Percentiles rank a stretch among this genome's conserved stretches.
phyloP scores from a whole-genome alignment of 2,888 invertebrate genomes.

The Octodonta nipae region DNA sequence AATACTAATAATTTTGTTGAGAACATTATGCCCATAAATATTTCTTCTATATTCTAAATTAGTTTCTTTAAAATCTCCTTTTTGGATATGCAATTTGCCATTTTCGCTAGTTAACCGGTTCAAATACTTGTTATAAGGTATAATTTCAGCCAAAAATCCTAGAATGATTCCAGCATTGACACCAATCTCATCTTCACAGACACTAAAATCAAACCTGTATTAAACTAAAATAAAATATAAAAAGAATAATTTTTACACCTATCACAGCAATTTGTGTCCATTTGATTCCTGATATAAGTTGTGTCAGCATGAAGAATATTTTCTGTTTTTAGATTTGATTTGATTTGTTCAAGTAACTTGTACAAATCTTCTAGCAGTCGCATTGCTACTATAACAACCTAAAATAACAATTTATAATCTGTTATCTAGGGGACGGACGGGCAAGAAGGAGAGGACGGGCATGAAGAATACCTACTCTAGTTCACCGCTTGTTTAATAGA shows the following conservation, averaged over 20 bases:
- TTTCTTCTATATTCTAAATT: too few species aligned
- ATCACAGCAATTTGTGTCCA: neutral
- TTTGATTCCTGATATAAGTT: constrained; percentile 16
- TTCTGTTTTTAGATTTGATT: constrained; percentile 18
- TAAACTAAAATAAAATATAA: constrained; percentile 1
- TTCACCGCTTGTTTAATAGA: neutral
- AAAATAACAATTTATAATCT: constrained; percentile 10
- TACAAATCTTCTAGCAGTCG: constrained; percentile 20
- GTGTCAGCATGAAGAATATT: constrained; percentile 21
- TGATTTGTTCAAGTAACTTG: constrained; percentile 19
- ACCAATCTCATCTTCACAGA: constrained; percentile 21
- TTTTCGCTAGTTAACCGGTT: constrained; percentile 10
- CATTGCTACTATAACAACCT: constrained; percentile 20
- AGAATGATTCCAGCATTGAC: constrained; percentile 22
- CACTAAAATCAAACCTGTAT: constrained; percentile 5
- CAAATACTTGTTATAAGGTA: constrained; percentile 18
- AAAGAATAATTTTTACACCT: constrained; percentile 1
- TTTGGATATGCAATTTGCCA: constrained; percentile 6
- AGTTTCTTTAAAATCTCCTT: constrained; percentile 5
- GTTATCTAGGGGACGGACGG: too few species aligned
- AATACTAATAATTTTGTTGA: constrained; percentile 15
- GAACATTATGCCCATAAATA: constrained; percentile 12
- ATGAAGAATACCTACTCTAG: neutral
- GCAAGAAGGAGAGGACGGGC: neutral
- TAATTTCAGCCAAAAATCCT: constrained; percentile 19